These are phyloP conservation scores for Astropecten irregularis DNA, from an alignment of 53 echinoderm and acorn worm species.

Conservation along the genomic window DNA sequence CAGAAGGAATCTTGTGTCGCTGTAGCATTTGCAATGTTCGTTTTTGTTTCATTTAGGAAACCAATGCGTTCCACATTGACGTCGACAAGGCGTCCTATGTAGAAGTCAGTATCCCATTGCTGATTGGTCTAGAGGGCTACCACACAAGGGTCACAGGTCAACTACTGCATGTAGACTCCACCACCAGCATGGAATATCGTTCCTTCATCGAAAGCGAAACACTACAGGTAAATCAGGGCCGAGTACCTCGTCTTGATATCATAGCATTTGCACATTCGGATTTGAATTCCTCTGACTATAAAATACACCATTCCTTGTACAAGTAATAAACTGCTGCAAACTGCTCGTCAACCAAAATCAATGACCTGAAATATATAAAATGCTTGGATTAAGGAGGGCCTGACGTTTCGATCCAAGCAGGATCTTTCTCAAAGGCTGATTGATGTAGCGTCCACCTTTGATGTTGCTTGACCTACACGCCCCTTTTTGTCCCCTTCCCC, in stretches of 20 bases:
- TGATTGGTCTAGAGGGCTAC: constrained; percentile 79
- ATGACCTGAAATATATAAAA: too few species aligned
- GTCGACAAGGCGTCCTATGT: constrained; percentile 87
- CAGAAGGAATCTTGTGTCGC: too few species aligned
- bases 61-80: constrained; percentile 89
- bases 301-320: background rate
- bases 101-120: constrained; percentile 79
- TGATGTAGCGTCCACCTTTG: too few species aligned
- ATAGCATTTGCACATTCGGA: background rate
- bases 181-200: constrained; percentile 88
- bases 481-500: too few species aligned
- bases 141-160: constrained; percentile 86
- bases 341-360: too few species aligned
- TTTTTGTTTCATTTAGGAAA: too few species aligned
- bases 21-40: too few species aligned
- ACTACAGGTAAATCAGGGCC: constrained; percentile 58
- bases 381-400: too few species aligned
- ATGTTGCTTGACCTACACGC: too few species aligned
- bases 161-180: constrained; percentile 80
- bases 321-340: too few species aligned
- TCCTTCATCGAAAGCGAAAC: constrained; percentile 95
- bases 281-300: background rate
- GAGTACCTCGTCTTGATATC: background rate
- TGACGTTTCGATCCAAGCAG: too few species aligned
- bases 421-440: background rate